Evolutionary conservation across 2,113 vertebrate genomes (phyloP).

Genomic region (Apeltes quadracus): DNA sequence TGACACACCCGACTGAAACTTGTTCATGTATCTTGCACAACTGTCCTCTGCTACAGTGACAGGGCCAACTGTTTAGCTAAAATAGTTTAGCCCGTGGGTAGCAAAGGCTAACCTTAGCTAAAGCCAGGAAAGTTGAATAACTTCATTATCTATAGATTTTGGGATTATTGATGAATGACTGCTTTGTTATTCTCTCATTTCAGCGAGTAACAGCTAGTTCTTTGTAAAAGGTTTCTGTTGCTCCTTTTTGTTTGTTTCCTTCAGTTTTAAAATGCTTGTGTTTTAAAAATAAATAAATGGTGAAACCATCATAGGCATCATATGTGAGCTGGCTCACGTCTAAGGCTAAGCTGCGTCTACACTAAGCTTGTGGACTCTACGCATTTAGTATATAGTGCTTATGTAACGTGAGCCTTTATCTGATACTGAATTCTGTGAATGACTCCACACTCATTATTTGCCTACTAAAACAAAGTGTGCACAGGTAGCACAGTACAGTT

Average conservation of each 20-base stretch:
- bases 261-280: no score
- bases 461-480: not conserved
- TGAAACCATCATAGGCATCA: not conserved
- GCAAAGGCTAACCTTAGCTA: not conserved
- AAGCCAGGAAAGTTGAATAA: no score
- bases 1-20: not conserved
- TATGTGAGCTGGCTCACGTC: no score
- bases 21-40: not conserved
- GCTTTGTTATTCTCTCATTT: no score
- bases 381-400: not conserved
- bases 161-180: no score
- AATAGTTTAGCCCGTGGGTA: not conserved
- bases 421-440: not conserved
- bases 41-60: not conserved
- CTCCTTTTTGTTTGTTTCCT: not conserved
- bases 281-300: not conserved
- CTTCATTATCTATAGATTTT: no score
- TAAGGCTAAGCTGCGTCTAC: not conserved
- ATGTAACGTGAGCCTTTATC: not conserved
- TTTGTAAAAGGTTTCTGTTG: not conserved
- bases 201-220: not conserved
- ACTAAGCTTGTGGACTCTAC: slow-evolving; percentile 17
- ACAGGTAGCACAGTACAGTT: not conserved
- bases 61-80: not conserved
- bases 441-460: not conserved